Evolutionary conservation across 2,888 invertebrate genomes (phyloP).

Genomic region (Ecdyonurus torrentis): DNA sequence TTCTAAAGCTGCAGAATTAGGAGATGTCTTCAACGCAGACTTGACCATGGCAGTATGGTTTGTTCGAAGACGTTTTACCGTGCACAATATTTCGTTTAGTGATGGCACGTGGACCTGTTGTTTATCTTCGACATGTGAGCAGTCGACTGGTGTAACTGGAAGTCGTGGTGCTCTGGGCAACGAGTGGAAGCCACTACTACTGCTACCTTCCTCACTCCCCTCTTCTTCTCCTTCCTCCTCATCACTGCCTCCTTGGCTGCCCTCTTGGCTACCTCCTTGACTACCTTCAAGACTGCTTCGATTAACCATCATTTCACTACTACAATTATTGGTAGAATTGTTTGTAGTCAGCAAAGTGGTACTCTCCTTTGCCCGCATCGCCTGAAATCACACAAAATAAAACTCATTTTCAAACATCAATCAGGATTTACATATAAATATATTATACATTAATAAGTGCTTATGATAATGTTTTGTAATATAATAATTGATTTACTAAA

Average conservation of each 20-base stretch:
- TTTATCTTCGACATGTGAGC: background rate
- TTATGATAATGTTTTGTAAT: too few relatives aligned
- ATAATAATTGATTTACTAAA: too few relatives aligned
- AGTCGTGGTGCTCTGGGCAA: background rate
- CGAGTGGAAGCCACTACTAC: background rate
- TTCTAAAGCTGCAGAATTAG: background rate
- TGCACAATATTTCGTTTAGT: conserved; percentile 16
- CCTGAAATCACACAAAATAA: background rate
- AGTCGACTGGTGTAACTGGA: background rate
- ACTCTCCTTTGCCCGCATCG: background rate
- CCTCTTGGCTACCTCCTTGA: background rate
- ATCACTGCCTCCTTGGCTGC: too few relatives aligned
- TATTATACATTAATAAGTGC: too few relatives aligned
- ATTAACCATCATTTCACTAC: too few relatives aligned
- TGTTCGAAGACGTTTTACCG: conserved; percentile 14
- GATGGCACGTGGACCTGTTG: conserved; percentile 8
- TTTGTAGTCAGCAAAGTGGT: background rate
- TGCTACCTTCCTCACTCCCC: background rate
- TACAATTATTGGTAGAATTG: too few relatives aligned
- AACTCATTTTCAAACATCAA: too few relatives aligned
- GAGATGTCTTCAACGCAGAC: conserved; percentile 4
- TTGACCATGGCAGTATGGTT: conserved; percentile 13
- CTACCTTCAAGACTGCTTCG: too few relatives aligned
- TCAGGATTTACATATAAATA: too few relatives aligned
- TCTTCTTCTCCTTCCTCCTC: background rate